phyloP scores from a whole-genome alignment of 2,113 vertebrate species.

The Aleadryas rufinucha region DNA sequence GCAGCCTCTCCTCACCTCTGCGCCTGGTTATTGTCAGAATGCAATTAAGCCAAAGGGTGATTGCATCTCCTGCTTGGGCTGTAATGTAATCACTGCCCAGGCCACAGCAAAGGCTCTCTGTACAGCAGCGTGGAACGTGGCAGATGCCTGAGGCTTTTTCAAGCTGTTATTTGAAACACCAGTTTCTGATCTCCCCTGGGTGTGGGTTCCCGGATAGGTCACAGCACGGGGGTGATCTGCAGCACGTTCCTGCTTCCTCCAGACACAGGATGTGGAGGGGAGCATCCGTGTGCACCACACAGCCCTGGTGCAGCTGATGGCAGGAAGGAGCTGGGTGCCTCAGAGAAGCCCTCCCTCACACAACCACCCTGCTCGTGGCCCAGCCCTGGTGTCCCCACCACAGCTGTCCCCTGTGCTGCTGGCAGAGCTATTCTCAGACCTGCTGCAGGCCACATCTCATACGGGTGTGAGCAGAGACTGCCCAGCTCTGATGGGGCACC shows the following conservation, averaged over 20 bases:
- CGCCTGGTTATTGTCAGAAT: neutral
- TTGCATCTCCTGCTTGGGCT: neutral
- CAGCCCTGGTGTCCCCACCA: neutral
- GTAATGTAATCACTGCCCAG: neutral
- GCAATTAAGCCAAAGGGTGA: neutral
- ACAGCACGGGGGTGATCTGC: neutral
- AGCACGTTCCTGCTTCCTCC: neutral
- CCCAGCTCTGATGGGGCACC: fast-evolving
- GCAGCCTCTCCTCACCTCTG: neutral
- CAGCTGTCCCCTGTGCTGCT: neutral
- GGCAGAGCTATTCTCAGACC: neutral
- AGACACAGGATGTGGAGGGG: neutral
- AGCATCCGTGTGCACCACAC: neutral
- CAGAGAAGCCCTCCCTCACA: neutral
- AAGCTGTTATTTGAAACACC: neutral
- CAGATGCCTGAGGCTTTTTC: neutral
- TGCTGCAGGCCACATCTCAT: neutral
- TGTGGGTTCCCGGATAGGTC: neutral
- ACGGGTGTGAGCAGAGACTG: neutral
- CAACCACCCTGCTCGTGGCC: neutral
- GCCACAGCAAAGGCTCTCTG: neutral
- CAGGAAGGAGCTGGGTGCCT: neutral
- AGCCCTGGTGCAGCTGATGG: neutral
- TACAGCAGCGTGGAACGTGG: neutral
- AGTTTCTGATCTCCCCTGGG: neutral